Evolutionary conservation across 2,888 invertebrate genomes (phyloP).

Genomic region (Allolobophora icterica): DNA sequence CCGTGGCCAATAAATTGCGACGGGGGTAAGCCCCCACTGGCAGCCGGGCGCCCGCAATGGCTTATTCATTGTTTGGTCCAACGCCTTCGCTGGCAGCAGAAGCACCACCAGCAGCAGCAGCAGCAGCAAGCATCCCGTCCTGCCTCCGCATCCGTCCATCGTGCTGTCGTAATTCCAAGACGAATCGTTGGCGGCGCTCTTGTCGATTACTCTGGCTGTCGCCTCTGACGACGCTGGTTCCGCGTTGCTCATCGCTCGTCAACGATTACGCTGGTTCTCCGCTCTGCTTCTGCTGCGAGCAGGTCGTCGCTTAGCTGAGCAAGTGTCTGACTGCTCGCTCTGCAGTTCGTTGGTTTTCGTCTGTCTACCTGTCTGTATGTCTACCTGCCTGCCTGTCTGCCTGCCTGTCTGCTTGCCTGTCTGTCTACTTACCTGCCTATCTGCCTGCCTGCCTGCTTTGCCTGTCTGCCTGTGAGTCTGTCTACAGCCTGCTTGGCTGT

Average conservation of each 20-base stretch:
- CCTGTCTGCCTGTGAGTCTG: not conserved
- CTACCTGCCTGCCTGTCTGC: too few species aligned
- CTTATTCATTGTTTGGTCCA: slow-evolving; percentile 4
- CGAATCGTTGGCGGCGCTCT: not conserved
- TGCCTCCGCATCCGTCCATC: not conserved
- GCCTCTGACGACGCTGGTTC: not conserved
- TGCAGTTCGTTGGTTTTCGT: not conserved
- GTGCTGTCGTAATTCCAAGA: not conserved
- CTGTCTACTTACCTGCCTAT: too few species aligned
- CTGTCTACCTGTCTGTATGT: not conserved
- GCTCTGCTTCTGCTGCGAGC: not conserved
- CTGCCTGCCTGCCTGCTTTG: not conserved
- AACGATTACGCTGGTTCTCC: slow-evolving; percentile 8
- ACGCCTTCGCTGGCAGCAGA: not conserved
- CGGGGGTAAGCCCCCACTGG: slow-evolving; percentile 26
- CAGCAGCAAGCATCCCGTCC: not conserved
- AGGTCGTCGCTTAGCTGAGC: not conserved
- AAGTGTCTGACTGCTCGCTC: not conserved
- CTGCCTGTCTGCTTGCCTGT: too few species aligned
- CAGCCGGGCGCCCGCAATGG: slow-evolving; percentile 12
- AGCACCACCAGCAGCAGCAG: not conserved
- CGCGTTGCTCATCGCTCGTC: not conserved
- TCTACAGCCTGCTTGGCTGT: not conserved
- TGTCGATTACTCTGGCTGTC: not conserved
- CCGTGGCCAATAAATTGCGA: slow-evolving; percentile 20